A percentile compares a stretch with the other conserved stretches of the same genome.
Evolutionary conservation across 2,797 vertebrate genomes (phyloP).

Genomic region (Argya squamiceps): DNA sequence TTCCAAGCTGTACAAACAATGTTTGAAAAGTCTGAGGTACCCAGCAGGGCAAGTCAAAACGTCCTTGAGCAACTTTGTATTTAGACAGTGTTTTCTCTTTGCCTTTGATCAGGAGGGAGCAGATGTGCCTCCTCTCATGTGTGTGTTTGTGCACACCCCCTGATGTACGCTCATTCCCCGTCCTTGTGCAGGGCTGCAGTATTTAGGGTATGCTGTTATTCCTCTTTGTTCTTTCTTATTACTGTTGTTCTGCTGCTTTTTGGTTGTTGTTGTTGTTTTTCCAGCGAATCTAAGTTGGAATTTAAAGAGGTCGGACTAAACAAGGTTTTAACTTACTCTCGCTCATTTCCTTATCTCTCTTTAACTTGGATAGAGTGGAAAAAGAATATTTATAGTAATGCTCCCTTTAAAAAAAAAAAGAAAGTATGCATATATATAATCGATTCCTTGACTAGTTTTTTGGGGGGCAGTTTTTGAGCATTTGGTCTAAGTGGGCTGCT

Average conservation of each 20-base stretch:
- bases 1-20: conserved; percentile 39
- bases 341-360: neutral
- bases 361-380: neutral
- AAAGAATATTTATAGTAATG: neutral
- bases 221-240: conserved; percentile 23
- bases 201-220: neutral
- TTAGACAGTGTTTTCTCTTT: conserved; percentile 7
- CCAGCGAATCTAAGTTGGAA: neutral
- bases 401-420: neutral
- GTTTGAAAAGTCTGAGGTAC: conserved; percentile 29
- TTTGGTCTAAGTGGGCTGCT: conserved; percentile 86
- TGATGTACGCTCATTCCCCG: neutral
- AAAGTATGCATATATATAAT: conserved; percentile 52
- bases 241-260: neutral
- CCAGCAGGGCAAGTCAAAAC: conserved; percentile 40
- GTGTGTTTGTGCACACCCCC: neutral
- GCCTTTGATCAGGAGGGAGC: conserved; percentile 10
- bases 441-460: conserved; percentile 81
- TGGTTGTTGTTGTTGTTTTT: neutral
- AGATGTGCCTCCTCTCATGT: conserved; percentile 6
- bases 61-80: conserved; percentile 39
- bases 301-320: conserved; percentile 10
- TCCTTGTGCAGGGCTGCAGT: neutral
- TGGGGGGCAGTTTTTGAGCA: conserved; percentile 75
- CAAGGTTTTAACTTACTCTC: neutral